These are phyloP conservation scores for Glaucomys volans DNA, from an alignment of 2,113 vertebrate species.

Conservation along the genomic window DNA sequence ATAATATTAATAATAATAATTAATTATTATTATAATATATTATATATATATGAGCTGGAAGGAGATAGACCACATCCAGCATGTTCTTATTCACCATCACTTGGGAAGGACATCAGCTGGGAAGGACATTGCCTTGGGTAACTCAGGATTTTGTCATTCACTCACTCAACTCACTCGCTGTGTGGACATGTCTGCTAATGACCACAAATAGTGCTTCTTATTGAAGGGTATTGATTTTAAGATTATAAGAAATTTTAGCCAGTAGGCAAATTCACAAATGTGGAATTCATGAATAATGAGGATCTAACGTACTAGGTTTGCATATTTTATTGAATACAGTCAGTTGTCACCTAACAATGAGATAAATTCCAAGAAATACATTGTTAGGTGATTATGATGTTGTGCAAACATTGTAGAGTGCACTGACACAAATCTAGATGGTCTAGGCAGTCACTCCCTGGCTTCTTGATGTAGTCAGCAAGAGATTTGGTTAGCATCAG, in stretches of 20 bases:
- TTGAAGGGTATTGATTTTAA: not conserved
- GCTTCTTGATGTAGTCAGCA: too few relatives aligned
- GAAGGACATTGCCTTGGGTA: not conserved
- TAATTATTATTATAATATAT: too few relatives aligned
- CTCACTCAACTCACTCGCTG: too few relatives aligned
- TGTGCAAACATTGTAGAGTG: not conserved
- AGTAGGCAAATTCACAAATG: not conserved
- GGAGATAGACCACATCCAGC: not conserved
- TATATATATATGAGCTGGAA: too few relatives aligned
- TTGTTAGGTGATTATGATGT: not conserved
- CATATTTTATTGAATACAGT: not conserved
- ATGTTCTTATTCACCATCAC: not conserved
- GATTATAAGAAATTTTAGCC: not conserved
- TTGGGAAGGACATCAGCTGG: not conserved
- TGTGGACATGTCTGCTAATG: not conserved
- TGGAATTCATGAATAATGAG: not conserved
- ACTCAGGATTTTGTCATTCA: not conserved
- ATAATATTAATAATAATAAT: too few relatives aligned
- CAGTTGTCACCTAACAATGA: not conserved
- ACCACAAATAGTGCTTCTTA: not conserved
- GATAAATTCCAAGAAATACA: not conserved
- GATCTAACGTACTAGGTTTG: not conserved
- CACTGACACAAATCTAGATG: not conserved
- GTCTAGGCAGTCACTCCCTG: not conserved
- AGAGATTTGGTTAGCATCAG: not conserved